Conservation (phyloP, 2,888 invertebrate species). For the Eremobia ochroleuca region DNA sequence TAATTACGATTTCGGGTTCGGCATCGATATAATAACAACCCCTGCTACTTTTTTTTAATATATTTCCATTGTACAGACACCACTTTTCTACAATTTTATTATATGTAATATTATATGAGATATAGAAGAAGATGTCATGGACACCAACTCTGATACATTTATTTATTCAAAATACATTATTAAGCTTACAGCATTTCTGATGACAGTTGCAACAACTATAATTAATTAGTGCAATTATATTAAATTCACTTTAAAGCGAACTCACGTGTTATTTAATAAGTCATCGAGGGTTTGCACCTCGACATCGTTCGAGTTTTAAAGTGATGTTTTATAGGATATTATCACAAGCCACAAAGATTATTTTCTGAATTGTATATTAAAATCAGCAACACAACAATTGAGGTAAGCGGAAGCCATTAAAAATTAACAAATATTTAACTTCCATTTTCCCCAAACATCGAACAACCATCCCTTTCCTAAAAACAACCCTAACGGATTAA, state of each 20-base stretch:
- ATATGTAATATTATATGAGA: too few relatives aligned
- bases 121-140: too few relatives aligned
- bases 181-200: neutral
- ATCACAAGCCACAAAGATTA: neutral
- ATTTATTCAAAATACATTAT: neutral
- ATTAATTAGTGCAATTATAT: neutral
- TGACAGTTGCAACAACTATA: neutral
- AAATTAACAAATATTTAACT: constrained; percentile 16
- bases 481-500: constrained; percentile 48
- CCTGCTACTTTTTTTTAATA: too few relatives aligned
- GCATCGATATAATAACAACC: too few relatives aligned
- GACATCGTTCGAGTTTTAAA: neutral
- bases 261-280: neutral
- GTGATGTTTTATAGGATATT: too few relatives aligned
- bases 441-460: constrained; percentile 18
- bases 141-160: neutral
- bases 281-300: neutral
- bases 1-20: too few relatives aligned
- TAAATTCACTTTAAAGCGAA: neutral
- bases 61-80: too few relatives aligned
- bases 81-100: too few relatives aligned
- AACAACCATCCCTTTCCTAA: constrained; percentile 36
- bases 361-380: neutral
- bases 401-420: constrained; percentile 17
- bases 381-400: neutral